Base-by-base conservation (phyloP, 2,888 invertebrate species). In the Epinotia demarniana region DNA sequence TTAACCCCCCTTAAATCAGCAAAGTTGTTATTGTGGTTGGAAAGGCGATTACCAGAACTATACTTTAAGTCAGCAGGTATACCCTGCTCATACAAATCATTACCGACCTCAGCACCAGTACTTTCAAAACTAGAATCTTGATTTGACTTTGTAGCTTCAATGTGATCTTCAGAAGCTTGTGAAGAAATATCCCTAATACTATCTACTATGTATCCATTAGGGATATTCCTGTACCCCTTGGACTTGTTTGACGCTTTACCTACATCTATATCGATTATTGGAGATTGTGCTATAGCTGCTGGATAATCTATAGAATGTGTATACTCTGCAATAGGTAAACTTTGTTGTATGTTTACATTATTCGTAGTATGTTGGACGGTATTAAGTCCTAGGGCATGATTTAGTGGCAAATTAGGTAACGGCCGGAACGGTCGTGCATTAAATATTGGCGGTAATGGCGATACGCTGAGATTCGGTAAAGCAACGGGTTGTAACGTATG, bases 271-370 rank as follows among this genome's bases (percentile, higher is more conserved):
- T 96, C 96, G 72, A 96, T 93, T n/a, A 96, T 83, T 19, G 96
- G 96, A 18, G 97, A 95, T 81, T 97, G 96, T 75, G 97, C 95
- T 72, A 96, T 94, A 79, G 96, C 96, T 60, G 96, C 95, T 12
- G 97, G 96, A 86, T 97, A 96, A 80, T 97, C 96, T 60, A 97
- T 93, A 1, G 96, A 96, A 60, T 96, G 96, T 0, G 96, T 92
- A 81, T 95, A 97, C 83, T 96, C 96, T 3, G 95, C 95, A 8
- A 97, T 81, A 60, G 96, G 96, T 70, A 97, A 92, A 83, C 97
- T 96, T 81, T 96, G 95, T 64, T 95, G 88, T 27, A 96, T 90
- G 81, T 96, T 94, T 12, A 96, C 90, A 79, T 93, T 92, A 72
- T 87, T 88, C 13, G 84, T 81, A 72, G 81, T 79, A 69, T 86